A percentile compares a stretch with the other conserved stretches of the same genome.
These are phyloP conservation scores for Drosophila carrolli DNA, from an alignment of 1,140 invertebrate genomes.

Conservation along the genomic window DNA sequence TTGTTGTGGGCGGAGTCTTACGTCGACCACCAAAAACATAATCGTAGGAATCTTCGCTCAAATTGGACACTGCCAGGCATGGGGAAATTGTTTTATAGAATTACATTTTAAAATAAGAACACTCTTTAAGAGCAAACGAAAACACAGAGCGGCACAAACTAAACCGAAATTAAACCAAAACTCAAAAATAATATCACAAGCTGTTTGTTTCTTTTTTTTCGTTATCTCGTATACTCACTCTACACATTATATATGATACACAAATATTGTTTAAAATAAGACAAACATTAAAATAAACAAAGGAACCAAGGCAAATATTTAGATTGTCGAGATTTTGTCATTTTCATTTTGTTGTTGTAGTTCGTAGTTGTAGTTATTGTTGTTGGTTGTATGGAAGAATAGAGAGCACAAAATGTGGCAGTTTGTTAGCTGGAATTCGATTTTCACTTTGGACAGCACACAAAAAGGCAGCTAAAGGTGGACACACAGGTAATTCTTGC, in stretches of 20 bases:
- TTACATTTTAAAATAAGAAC: constrained; percentile 1
- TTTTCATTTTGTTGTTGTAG: constrained; percentile 49
- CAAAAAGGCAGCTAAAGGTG: constrained; percentile 53
- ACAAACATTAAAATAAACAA: constrained; percentile 34
- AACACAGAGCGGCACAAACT: constrained; percentile 26
- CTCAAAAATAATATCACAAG: constrained; percentile 23
- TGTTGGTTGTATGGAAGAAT: constrained; percentile 40
- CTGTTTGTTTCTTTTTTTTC: constrained; percentile 6
- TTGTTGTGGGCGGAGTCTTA: constrained; percentile 84
- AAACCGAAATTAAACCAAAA: constrained; percentile 39
- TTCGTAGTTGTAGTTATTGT: constrained; percentile 47
- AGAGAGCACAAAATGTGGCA: constrained; percentile 57
- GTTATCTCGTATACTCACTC: constrained; percentile 40
- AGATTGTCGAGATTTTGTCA: constrained; percentile 58
- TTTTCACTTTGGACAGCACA: constrained; percentile 48
- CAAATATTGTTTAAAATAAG: constrained; percentile 41
- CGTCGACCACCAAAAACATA: constrained; percentile 85
- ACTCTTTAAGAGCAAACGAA: not conserved
- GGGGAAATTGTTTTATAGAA: constrained; percentile 21
- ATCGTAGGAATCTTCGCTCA: constrained; percentile 85
- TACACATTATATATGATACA: constrained; percentile 32
- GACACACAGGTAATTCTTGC: constrained; percentile 38
- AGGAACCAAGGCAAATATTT: constrained; percentile 39
- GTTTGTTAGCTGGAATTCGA: constrained; percentile 43
- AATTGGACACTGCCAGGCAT: constrained; percentile 81